A percentile compares a stretch with the other conserved stretches of the same genome.
Evolutionary conservation across 2,888 invertebrate species (phyloP).

Genomic region (Deroplatys truncata): DNA sequence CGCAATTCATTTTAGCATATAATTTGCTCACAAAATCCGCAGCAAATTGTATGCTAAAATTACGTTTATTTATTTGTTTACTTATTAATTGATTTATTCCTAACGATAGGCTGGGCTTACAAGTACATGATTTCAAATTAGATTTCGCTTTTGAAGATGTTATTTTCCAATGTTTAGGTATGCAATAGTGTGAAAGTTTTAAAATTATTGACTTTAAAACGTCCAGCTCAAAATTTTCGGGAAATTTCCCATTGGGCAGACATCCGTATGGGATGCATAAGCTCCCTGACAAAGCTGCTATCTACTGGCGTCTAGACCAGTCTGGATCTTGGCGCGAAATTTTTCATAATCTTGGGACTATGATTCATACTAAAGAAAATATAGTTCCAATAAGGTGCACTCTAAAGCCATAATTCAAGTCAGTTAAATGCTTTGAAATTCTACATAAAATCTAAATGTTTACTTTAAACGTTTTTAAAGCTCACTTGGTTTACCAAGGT

Average conservation of each 20-base stretch:
- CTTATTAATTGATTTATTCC: not conserved
- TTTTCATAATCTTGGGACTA: conserved; percentile 22
- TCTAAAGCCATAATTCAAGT: not conserved
- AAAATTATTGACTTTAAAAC: not conserved
- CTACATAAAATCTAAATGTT: not conserved
- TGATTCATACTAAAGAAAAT: conserved; percentile 17
- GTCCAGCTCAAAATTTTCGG: not conserved
- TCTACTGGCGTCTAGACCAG: not conserved
- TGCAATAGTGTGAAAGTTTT: too few relatives aligned
- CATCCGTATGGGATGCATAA: not conserved
- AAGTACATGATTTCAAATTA: not conserved
- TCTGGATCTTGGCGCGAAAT: conserved; percentile 26
- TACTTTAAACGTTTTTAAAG: not conserved
- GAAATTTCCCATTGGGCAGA: not conserved
- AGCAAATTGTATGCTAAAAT: not conserved
- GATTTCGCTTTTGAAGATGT: not conserved
- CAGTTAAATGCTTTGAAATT: not conserved
- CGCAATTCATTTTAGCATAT: not conserved
- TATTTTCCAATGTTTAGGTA: not conserved
- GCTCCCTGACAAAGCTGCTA: not conserved
- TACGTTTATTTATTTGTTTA: not conserved
- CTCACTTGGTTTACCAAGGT: not conserved
- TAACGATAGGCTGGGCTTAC: not conserved
- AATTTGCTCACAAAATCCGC: not conserved
- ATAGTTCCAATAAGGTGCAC: conserved; percentile 8